Conservation (phyloP, 2,797 vertebrate genomes). For the Artibeus lituratus region DNA sequence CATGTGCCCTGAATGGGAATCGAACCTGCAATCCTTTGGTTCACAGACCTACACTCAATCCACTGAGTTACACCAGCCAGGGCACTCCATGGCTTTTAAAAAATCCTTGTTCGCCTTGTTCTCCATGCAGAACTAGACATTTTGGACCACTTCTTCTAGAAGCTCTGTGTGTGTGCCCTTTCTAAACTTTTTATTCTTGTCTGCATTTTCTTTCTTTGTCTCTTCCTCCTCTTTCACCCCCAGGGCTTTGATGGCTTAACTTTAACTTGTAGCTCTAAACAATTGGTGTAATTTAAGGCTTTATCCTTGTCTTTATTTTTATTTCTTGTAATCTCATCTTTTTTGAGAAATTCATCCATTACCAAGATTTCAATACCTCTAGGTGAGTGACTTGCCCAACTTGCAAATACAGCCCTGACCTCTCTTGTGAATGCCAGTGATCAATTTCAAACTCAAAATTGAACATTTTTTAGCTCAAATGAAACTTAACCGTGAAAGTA, state of each 20-base stretch:
- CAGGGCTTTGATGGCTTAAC: neutral
- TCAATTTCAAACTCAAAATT: neutral
- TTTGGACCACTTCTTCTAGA: neutral
- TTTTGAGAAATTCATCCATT: neutral
- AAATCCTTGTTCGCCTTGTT: neutral
- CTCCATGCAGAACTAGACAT: accelerated
- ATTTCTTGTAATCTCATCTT: conserved; percentile 4
- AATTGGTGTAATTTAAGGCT: neutral
- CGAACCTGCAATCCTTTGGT: too few relatives aligned
- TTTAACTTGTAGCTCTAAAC: neutral
- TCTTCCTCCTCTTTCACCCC: neutral
- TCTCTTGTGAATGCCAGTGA: neutral
- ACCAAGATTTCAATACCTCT: neutral
- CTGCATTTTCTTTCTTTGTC: neutral
- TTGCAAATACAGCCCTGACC: neutral
- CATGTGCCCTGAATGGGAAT: too few relatives aligned
- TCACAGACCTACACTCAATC: too few relatives aligned
- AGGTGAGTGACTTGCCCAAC: neutral
- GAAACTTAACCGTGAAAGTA: neutral
- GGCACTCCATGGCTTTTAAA: neutral
- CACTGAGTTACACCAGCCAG: too few relatives aligned
- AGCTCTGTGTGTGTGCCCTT: neutral
- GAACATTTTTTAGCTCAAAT: neutral
- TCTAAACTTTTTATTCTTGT: neutral
- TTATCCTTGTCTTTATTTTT: neutral